Percentiles rank a stretch among this genome's conserved stretches.
Conservation (phyloP, 2,888 invertebrate genomes). For the Lissocephala sabroskyi region DNA sequence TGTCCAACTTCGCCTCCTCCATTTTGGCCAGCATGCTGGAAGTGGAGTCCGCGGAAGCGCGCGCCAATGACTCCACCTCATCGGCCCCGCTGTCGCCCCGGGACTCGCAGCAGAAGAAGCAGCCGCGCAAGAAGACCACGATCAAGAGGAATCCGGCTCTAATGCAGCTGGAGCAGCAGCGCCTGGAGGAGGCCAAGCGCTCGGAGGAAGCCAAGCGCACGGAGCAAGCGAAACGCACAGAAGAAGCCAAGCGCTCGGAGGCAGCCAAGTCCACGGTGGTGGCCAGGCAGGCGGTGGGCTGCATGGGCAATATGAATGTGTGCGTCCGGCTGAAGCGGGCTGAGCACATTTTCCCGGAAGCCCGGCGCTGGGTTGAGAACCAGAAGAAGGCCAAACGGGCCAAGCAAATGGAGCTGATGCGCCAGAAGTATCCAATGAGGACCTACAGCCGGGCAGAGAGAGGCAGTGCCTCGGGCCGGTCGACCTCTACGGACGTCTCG, state of each 20-base stretch:
- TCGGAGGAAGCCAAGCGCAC: slow-evolving; percentile 67
- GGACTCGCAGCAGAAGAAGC: slow-evolving; percentile 49
- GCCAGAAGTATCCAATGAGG: too few relatives aligned
- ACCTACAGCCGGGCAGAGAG: too few relatives aligned
- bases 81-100: slow-evolving; percentile 16
- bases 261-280: too few relatives aligned
- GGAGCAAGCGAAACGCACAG: slow-evolving; percentile 67
- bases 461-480: too few relatives aligned
- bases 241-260: slow-evolving; percentile 66
- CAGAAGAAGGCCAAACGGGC: too few relatives aligned
- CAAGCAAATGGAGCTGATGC: too few relatives aligned
- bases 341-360: slow-evolving; percentile 60
- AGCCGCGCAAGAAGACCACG: slow-evolving; percentile 70
- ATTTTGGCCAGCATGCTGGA: slow-evolving; percentile 69
- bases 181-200: slow-evolving; percentile 63
- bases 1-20: slow-evolving; percentile 48
- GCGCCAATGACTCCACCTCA: slow-evolving; percentile 9
- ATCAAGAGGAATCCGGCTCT: slow-evolving; percentile 70
- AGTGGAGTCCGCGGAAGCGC: slow-evolving; percentile 60
- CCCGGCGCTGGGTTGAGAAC: slow-evolving; percentile 46
- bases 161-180: slow-evolving; percentile 65
- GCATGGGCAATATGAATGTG: slow-evolving; percentile 67
- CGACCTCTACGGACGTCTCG: too few relatives aligned
- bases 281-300: too few relatives aligned
- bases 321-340: slow-evolving; percentile 55